phyloP scores from a whole-genome alignment of 2,113 vertebrate species.

The Procapra przewalskii region DNA sequence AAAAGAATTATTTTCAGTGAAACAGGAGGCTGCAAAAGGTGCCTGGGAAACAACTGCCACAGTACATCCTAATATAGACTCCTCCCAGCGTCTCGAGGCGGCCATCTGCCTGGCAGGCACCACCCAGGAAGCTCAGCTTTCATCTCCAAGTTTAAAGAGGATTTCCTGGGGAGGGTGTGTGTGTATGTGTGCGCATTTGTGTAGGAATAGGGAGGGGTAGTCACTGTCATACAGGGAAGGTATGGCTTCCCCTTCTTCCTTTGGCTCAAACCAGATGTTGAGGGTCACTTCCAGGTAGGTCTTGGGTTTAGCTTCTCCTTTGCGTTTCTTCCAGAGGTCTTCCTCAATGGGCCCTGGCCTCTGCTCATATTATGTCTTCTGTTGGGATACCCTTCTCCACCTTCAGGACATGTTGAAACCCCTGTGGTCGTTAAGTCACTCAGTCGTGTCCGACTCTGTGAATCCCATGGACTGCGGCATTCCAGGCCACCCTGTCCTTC shows the following conservation, averaged over 20 bases:
- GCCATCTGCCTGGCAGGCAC: not conserved
- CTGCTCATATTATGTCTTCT: not conserved
- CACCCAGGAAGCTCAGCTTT: not conserved
- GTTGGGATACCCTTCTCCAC: not conserved
- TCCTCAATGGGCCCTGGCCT: not conserved
- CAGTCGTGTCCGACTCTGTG: fast-evolving
- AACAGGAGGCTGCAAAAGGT: conserved; percentile 48
- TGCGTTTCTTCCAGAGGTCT: not conserved
- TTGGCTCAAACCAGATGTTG: not conserved
- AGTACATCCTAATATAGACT: conserved; percentile 25
- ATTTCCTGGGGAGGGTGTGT: not conserved
- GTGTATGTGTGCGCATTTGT: not conserved
- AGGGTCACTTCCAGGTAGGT: not conserved
- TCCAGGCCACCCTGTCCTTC: not conserved
- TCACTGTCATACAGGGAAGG: not conserved
- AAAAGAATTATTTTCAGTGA: conserved; percentile 62
- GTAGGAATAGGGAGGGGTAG: not conserved
- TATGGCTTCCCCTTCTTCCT: not conserved
- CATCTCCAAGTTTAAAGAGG: not conserved
- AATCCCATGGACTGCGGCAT: not conserved
- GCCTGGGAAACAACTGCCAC: conserved; percentile 36
- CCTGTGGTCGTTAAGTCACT: not conserved
- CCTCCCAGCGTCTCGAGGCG: not conserved
- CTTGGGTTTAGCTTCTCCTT: not conserved
- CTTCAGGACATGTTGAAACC: not conserved